These are phyloP conservation scores for Cuculus canorus DNA, from an alignment of 2,797 vertebrate genomes.

Conservation along the genomic window DNA sequence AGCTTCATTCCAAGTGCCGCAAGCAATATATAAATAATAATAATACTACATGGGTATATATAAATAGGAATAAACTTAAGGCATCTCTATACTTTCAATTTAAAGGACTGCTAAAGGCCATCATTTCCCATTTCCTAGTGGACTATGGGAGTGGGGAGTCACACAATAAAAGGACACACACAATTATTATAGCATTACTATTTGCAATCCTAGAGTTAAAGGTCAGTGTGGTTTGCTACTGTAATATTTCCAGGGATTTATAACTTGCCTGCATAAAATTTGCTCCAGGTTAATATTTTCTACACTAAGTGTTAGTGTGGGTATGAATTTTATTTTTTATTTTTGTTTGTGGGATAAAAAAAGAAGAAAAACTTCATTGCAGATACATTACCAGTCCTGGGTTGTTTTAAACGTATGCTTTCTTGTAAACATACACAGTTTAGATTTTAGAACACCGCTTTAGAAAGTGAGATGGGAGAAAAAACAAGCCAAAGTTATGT, in stretches of 20 bases:
- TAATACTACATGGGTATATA: conserved; percentile 42
- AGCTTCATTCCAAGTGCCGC: conserved; percentile 19
- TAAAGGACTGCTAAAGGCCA: conserved; percentile 71
- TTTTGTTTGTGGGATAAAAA: not conserved
- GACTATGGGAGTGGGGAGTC: not conserved
- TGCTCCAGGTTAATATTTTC: conserved; percentile 52
- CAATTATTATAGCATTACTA: conserved; percentile 73
- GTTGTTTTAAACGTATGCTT: not conserved
- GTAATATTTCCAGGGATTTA: conserved; percentile 67
- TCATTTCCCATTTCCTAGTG: conserved; percentile 50
- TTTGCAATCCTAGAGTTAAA: conserved; percentile 68
- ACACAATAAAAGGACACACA: conserved; percentile 65
- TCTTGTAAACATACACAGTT: not conserved
- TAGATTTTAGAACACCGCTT: not conserved
- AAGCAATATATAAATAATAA: conserved; percentile 60
- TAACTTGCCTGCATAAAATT: conserved; percentile 36
- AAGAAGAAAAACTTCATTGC: not conserved
- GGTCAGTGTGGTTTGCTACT: conserved; percentile 60
- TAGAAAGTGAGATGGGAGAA: not conserved
- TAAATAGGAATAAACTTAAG: conserved; percentile 59
- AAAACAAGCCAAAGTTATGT: not conserved
- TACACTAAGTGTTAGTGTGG: not conserved
- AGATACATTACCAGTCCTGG: not conserved
- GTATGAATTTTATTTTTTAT: conserved; percentile 24
- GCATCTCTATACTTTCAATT: conserved; percentile 59